Evolutionary conservation across 2,888 invertebrate species (phyloP), one percentile per base, ranked within the genome.

Genomic region (Malthinus seriepunctatus): DNA sequence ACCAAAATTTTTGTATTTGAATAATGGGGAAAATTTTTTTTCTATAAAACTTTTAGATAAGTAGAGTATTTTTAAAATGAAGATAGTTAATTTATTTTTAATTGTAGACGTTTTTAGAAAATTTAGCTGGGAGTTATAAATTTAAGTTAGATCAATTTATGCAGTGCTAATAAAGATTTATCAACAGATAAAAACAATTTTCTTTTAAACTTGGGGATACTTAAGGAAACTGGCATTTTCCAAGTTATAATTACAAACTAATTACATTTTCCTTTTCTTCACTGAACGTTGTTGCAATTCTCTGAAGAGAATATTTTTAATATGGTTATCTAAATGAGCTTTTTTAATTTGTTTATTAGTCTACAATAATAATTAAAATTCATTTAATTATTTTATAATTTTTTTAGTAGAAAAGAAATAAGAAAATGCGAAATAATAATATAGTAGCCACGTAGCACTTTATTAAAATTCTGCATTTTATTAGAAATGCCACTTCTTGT

Each of bases 181-280:
- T 62, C 64, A 55, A 47, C 56, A 59, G 64, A 60, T 60, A 63
- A 64, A 60, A 63, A 23, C 54, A 63, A 60, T 62, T 64, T 64
- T 62, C 60, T 62, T 60, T 56, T 56, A 62, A 54, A 53, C 58
- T 61, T 53, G 56, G 23, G 23, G 23, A 23, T 23, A 23, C 23
- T 23, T 60, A 59, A 57, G 63, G 61, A 62, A 65, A 63, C 63
- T 64, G 53, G 60, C 56, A 70, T 73, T 71, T 68, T 68, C 68
- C 68, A 74, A 74, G 72, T 75, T 75, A 73, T 74, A 75, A 75
- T 76, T 76, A 72, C 73, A 67, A 73, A 72, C 72, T 76, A 75
- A 76, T 76, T 75, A 71, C 70, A 71, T 75, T 75, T 74, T 72
- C 72, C 23, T 23, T 23, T 23, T 23, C 23, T 73, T 70, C 70